Conservation (phyloP, 2,888 invertebrate species). For the Cecidostiba fungosa region DNA sequence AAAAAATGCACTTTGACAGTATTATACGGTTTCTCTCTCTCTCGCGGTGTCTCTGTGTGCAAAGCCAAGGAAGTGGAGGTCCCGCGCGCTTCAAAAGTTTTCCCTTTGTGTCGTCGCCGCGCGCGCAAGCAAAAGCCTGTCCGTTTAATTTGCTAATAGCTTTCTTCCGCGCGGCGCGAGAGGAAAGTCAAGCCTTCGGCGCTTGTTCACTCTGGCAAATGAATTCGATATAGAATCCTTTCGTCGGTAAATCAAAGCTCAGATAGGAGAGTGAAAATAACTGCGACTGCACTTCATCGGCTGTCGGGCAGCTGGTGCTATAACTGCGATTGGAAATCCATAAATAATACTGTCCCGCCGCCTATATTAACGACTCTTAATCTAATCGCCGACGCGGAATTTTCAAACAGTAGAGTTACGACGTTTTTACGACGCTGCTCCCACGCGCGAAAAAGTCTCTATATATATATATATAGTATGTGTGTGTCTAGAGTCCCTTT, state of each 20-base stretch:
- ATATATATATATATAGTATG: too few species aligned
- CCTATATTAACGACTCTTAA: slow-evolving; percentile 35
- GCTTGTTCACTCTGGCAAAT: slow-evolving; percentile 20
- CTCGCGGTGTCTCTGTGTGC: background rate
- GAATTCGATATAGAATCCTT: slow-evolving; percentile 29
- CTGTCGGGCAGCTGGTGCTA: background rate
- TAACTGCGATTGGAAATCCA: slow-evolving; percentile 37
- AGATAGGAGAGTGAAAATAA: background rate
- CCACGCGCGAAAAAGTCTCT: too few species aligned
- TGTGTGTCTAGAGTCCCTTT: background rate
- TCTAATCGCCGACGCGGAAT: slow-evolving; percentile 36
- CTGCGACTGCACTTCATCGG: background rate
- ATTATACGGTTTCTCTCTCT: background rate
- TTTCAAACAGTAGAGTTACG: slow-evolving; percentile 17
- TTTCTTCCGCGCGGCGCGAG: slow-evolving; percentile 39
- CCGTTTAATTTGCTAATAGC: slow-evolving; percentile 65
- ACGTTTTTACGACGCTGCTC: slow-evolving; percentile 10
- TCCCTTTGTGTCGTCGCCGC: slow-evolving; percentile 44
- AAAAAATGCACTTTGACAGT: background rate
- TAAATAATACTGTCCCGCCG: slow-evolving; percentile 26
- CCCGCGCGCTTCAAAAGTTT: slow-evolving; percentile 51
- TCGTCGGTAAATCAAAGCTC: background rate
- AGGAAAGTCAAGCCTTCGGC: background rate
- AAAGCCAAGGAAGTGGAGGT: background rate
- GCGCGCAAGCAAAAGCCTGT: slow-evolving; percentile 52